A percentile compares a stretch with the other conserved stretches of the same genome.
phyloP scores from a whole-genome alignment of 2,113 vertebrate species.

The Pomatorhinus ruficollis region DNA sequence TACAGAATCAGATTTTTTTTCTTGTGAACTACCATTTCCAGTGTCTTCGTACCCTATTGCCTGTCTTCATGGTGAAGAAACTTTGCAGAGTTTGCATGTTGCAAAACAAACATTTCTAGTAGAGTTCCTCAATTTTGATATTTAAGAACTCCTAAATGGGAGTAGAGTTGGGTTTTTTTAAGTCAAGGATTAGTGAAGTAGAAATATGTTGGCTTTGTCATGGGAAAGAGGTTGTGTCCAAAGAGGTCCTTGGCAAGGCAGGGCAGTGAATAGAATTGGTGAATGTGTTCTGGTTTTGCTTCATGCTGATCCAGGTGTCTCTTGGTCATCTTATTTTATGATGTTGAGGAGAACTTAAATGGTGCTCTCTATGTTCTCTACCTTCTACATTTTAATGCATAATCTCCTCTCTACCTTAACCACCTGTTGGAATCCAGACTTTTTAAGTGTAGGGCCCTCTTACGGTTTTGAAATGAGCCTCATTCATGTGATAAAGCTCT shows the following conservation, averaged over 20 bases:
- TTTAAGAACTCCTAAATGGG: neutral
- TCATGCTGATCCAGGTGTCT: neutral
- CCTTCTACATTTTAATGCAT: neutral
- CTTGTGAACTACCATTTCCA: neutral
- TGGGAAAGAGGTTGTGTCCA: neutral
- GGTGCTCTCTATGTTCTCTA: neutral
- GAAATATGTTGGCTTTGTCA: neutral
- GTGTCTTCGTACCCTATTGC: neutral
- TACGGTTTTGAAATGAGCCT: accelerated
- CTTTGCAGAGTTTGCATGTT: neutral
- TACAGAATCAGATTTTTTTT: constrained; percentile 31
- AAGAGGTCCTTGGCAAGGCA: neutral
- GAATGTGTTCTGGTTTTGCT: neutral
- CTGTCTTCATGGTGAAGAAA: neutral
- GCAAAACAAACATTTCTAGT: neutral
- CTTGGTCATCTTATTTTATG: neutral
- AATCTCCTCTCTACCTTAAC: neutral
- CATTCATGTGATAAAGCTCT: neutral
- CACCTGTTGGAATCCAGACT: neutral
- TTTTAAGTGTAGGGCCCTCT: neutral
- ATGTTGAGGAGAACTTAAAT: neutral
- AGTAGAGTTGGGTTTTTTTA: neutral
- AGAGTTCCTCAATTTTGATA: neutral
- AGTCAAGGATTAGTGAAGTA: neutral
- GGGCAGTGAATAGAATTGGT: neutral